Evolutionary conservation across 2,113 vertebrate genomes (phyloP).

Genomic region (Gnathonemus echidnorhynchus): DNA sequence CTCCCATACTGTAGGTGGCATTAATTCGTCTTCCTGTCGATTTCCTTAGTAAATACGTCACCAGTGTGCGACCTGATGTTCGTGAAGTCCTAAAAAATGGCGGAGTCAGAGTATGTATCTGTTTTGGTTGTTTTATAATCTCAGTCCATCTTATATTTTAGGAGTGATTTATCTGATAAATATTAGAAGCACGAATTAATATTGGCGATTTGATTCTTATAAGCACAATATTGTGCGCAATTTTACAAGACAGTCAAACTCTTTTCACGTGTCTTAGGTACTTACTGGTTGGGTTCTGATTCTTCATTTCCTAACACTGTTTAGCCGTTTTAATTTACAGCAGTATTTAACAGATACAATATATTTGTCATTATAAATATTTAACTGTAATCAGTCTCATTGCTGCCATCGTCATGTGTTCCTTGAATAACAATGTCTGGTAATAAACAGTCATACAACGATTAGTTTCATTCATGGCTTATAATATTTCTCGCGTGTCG

Average conservation of each 20-base stretch:
- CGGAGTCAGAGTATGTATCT: slow-evolving; percentile 45
- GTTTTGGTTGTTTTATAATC: slow-evolving; percentile 31
- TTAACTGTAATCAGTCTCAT: neutral
- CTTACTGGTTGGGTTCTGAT: neutral
- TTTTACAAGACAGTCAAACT: neutral
- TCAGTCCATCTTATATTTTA: slow-evolving; percentile 27
- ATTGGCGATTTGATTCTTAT: neutral
- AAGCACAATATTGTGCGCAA: slow-evolving; percentile 8
- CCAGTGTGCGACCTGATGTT: slow-evolving; percentile 14
- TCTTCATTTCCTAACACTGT: neutral
- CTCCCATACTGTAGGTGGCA: slow-evolving; percentile 14
- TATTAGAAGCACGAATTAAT: neutral
- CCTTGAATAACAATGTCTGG: neutral
- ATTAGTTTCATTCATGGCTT: neutral
- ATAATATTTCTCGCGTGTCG: neutral
- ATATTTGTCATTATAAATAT: neutral
- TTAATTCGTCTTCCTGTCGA: neutral
- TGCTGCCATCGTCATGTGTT: neutral
- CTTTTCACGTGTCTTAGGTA: slow-evolving; percentile 26
- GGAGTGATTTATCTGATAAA: rapidly evolving
- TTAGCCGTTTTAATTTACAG: neutral
- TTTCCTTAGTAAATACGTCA: slow-evolving; percentile 26
- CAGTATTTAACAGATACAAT: neutral
- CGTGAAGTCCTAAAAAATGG: slow-evolving; percentile 29
- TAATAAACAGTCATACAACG: neutral